A percentile compares a stretch with the other conserved stretches of the same genome.
phyloP scores from a whole-genome alignment of 2,888 invertebrate genomes.

The Pristionchus arcanus region DNA sequence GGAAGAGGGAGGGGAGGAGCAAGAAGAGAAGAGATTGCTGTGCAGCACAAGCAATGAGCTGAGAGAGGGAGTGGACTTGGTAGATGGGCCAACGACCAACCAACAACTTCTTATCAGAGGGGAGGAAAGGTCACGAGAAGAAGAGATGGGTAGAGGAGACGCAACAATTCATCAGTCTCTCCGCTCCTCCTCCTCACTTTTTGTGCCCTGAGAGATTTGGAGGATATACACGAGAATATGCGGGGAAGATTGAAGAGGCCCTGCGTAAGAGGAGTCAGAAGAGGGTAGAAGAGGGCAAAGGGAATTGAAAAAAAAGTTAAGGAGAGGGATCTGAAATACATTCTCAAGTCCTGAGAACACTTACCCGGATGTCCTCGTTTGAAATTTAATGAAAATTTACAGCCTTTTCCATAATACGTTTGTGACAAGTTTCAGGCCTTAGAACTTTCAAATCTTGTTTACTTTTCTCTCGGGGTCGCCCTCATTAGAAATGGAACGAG shows the following conservation, averaged over 20 bases:
- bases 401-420: too few species aligned
- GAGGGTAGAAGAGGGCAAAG: conserved; percentile 27
- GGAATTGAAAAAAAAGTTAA: neutral
- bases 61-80: conserved; percentile 16
- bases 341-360: too few species aligned
- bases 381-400: too few species aligned
- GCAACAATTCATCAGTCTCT: conserved; percentile 30
- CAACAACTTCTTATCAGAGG: neutral
- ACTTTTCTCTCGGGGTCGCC: too few species aligned
- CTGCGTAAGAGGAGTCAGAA: neutral
- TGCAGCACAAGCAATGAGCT: conserved; percentile 10
- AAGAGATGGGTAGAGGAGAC: neutral
- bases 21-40: conserved; percentile 36
- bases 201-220: conserved; percentile 48
- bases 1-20: conserved; percentile 43
- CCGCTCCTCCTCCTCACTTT: conserved; percentile 2
- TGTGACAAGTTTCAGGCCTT: too few species aligned
- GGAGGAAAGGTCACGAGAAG: conserved; percentile 35
- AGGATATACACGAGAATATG: neutral
- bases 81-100: neutral
- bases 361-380: too few species aligned
- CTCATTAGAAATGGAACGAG: too few species aligned
- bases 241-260: conserved; percentile 3
- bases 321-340: too few species aligned
- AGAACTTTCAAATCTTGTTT: too few species aligned